Evolutionary conservation across 2,797 vertebrate species (phyloP).

Genomic region (Bovichtus variegatus): DNA sequence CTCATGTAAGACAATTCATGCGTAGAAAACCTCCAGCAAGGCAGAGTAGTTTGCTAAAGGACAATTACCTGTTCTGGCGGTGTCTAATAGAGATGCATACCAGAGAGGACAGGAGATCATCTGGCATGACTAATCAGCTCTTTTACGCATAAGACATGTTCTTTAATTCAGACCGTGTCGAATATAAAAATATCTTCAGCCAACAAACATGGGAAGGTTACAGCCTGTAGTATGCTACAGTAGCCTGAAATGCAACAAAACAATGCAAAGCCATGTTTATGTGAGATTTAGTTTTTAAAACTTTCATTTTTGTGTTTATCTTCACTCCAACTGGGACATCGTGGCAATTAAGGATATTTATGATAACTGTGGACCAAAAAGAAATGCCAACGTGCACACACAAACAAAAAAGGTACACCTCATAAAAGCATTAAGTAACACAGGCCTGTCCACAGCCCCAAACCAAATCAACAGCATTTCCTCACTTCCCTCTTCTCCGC

Average conservation of each 20-base stretch:
- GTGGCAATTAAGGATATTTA: background rate
- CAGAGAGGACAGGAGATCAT: conserved; percentile 15
- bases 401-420: background rate
- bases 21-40: conserved; percentile 27
- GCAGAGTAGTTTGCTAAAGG: conserved; percentile 25
- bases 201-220: background rate
- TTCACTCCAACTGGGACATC: background rate
- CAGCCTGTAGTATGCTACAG: no score
- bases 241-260: conserved; percentile 6
- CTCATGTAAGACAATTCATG: conserved; percentile 23
- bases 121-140: conserved; percentile 33
- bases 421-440: conserved; percentile 10
- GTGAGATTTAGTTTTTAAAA: background rate
- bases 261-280: background rate
- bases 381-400: background rate
- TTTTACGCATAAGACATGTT: conserved; percentile 12
- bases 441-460: background rate
- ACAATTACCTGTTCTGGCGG: conserved; percentile 33
- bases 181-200: conserved; percentile 7
- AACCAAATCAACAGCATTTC: conserved; percentile 27
- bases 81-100: conserved; percentile 17
- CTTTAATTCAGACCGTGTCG: conserved; percentile 21
- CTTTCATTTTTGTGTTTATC: background rate
- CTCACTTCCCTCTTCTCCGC: conserved; percentile 4
- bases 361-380: background rate